These are phyloP conservation scores for Coilia nasus DNA, from an alignment of 2,797 vertebrate species.

Conservation along the genomic window DNA sequence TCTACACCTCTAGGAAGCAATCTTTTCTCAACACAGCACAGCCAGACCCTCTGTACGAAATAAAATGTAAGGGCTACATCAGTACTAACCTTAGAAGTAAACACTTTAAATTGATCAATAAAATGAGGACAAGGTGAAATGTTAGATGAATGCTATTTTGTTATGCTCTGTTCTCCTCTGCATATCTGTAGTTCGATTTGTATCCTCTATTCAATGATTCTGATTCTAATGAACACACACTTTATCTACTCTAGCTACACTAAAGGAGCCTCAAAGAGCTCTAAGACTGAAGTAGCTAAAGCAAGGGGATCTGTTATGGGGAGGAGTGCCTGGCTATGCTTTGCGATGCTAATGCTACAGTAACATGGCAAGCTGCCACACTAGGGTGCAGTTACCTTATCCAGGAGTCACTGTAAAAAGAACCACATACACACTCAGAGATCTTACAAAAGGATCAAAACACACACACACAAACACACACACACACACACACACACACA, in stretches of 20 bases:
- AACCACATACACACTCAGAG: neutral
- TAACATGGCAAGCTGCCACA: neutral
- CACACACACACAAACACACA: neutral
- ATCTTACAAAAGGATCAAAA: neutral
- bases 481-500: neutral
- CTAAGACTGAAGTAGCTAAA: too few species aligned
- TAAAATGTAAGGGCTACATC: neutral
- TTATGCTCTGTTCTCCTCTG: neutral
- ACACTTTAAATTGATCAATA: neutral
- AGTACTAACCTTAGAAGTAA: neutral
- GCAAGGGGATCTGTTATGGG: too few species aligned
- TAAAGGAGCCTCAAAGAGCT: too few species aligned
- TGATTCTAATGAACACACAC: too few species aligned
- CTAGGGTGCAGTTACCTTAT: neutral
- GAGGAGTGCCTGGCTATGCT: too few species aligned
- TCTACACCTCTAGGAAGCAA: too few species aligned
- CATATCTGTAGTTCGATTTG: too few species aligned
- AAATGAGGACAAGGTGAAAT: neutral
- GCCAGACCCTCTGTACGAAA: too few species aligned
- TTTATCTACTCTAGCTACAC: too few species aligned
- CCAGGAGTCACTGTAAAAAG: conserved; percentile 9
- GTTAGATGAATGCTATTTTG: neutral
- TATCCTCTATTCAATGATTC: too few species aligned
- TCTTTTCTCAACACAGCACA: too few species aligned
- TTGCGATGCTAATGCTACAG: neutral